Evolutionary conservation across 2,113 vertebrate species (phyloP).

Genomic region (Serinus canaria): DNA sequence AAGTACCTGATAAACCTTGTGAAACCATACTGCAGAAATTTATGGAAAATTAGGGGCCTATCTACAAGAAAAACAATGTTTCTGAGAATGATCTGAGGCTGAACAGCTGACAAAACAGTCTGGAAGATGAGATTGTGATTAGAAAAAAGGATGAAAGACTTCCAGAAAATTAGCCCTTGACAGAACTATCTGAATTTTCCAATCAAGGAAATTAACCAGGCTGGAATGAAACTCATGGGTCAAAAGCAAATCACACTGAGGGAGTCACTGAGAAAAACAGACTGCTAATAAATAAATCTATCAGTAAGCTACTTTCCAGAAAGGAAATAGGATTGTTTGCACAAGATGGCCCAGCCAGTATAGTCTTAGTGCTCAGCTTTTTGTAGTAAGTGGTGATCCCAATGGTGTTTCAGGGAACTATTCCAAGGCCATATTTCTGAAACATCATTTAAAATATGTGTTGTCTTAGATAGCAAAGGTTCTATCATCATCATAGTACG

Average conservation of each 20-base stretch:
- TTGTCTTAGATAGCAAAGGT: neutral
- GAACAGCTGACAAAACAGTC: neutral
- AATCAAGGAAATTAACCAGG: neutral
- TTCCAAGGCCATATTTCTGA: neutral
- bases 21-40: neutral
- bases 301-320: neutral
- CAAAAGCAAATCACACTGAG: neutral
- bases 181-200: neutral
- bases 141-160: neutral
- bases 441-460: neutral
- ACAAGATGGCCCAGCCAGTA: neutral
- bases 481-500: no score
- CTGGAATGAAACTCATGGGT: neutral
- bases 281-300: neutral
- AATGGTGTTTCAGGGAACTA: neutral
- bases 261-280: neutral
- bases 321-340: neutral
- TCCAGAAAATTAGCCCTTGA: neutral
- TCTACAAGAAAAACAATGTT: neutral
- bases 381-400: rapidly evolving
- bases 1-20: neutral
- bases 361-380: neutral
- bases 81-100: neutral
- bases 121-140: neutral
- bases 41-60: neutral